Conservation (phyloP, 1,140 invertebrate genomes). For the Scaptomyza montana region DNA sequence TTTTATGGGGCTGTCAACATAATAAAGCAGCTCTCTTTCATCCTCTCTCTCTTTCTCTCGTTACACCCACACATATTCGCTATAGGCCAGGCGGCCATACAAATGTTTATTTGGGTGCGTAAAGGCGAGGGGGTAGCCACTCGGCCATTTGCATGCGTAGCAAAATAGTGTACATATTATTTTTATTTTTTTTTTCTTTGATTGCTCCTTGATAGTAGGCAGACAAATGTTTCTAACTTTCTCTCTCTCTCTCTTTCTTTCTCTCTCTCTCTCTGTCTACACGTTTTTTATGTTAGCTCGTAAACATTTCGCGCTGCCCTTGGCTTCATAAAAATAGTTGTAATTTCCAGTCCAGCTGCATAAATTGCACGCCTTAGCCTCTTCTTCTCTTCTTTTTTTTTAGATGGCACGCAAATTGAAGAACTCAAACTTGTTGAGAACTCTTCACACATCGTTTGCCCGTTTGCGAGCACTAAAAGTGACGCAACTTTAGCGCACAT, state of each 20-base stretch:
- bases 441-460: slow-evolving; percentile 73
- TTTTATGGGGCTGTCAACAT: slow-evolving; percentile 53
- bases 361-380: slow-evolving; percentile 56
- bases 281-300: slow-evolving; percentile 46
- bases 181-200: slow-evolving; percentile 15
- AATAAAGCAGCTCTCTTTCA: slow-evolving; percentile 25
- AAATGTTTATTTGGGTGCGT: slow-evolving; percentile 67
- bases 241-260: background rate
- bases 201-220: slow-evolving; percentile 39
- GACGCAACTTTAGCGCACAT: slow-evolving; percentile 72
- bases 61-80: slow-evolving; percentile 6
- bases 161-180: slow-evolving; percentile 58
- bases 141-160: slow-evolving; percentile 68
- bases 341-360: slow-evolving; percentile 71
- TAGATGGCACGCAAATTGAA: background rate
- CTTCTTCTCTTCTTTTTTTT: no score
- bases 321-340: slow-evolving; percentile 80
- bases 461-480: slow-evolving; percentile 56
- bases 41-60: no score
- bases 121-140: background rate
- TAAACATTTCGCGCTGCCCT: slow-evolving; percentile 63
- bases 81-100: slow-evolving; percentile 52
- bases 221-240: slow-evolving; percentile 52
- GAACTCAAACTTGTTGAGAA: background rate
- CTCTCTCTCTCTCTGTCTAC: slow-evolving; percentile 13